Conservation (phyloP, 2,888 invertebrate species). For the Lymantria dispar region DNA sequence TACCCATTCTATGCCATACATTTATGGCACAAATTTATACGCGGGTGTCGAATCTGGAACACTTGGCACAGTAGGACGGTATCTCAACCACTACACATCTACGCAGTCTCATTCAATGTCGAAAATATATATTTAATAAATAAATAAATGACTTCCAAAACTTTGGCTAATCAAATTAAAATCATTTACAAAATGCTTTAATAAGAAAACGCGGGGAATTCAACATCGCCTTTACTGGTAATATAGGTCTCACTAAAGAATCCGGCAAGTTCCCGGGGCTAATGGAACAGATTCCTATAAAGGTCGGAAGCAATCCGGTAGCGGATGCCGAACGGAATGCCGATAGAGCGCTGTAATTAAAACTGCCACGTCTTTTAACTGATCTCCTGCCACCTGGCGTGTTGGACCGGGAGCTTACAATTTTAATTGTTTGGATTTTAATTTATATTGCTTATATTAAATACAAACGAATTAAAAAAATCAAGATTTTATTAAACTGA, state of each 20-base stretch:
- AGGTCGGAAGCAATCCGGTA: slow-evolving; percentile 49
- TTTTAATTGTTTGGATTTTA: neutral
- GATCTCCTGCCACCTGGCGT: slow-evolving; percentile 54
- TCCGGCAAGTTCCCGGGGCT: slow-evolving; percentile 56
- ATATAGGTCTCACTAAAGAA: slow-evolving; percentile 49
- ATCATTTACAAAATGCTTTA: slow-evolving; percentile 27
- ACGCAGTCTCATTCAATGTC: too few relatives aligned
- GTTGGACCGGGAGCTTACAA: slow-evolving; percentile 35
- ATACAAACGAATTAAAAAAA: too few relatives aligned
- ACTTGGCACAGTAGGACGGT: too few relatives aligned
- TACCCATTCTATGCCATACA: too few relatives aligned
- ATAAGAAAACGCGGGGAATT: slow-evolving; percentile 39
- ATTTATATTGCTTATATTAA: neutral
- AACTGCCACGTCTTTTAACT: slow-evolving; percentile 66
- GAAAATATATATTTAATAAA: neutral
- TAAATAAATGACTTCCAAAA: neutral
- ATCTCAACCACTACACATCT: too few relatives aligned
- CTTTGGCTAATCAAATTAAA: slow-evolving; percentile 32
- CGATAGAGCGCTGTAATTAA: slow-evolving; percentile 69
- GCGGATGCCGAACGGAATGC: slow-evolving; percentile 53
- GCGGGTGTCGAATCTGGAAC: too few relatives aligned
- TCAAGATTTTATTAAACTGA: too few relatives aligned
- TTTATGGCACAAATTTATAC: too few relatives aligned
- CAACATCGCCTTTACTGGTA: slow-evolving; percentile 24
- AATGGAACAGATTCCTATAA: slow-evolving; percentile 66